Conservation (phyloP, 2,113 vertebrate species). For the Malaclemys terrapin region DNA sequence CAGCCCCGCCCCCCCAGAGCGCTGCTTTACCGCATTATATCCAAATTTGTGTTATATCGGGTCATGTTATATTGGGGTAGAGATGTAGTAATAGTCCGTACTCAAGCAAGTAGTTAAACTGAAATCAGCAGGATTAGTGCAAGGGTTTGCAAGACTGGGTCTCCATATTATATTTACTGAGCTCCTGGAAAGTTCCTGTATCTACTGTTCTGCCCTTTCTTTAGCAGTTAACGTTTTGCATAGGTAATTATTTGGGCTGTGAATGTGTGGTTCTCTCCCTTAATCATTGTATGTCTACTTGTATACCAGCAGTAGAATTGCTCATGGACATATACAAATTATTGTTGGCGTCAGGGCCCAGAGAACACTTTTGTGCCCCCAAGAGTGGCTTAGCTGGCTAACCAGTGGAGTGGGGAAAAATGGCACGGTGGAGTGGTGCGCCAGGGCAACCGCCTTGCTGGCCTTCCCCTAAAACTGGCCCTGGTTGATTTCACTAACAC, state of each 20-base stretch:
- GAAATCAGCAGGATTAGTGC: background rate
- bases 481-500: background rate
- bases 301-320: background rate
- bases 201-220: background rate
- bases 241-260: background rate
- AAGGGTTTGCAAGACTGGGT: background rate
- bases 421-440: background rate
- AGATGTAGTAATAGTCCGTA: background rate
- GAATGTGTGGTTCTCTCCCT: background rate
- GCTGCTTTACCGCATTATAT: no score
- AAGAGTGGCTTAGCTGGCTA: background rate
- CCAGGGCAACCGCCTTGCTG: background rate
- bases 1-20: no score
- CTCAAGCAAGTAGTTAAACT: background rate
- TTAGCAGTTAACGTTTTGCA: background rate
- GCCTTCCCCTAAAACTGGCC: background rate
- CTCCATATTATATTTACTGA: background rate
- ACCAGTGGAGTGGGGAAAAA: background rate
- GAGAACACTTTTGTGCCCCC: background rate
- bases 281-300: background rate
- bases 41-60: no score
- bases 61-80: no score
- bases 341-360: background rate
- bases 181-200: rapidly evolving
- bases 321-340: background rate